Evolutionary conservation across 2,888 invertebrate species (phyloP).

Genomic region (Cephus pygmeus): DNA sequence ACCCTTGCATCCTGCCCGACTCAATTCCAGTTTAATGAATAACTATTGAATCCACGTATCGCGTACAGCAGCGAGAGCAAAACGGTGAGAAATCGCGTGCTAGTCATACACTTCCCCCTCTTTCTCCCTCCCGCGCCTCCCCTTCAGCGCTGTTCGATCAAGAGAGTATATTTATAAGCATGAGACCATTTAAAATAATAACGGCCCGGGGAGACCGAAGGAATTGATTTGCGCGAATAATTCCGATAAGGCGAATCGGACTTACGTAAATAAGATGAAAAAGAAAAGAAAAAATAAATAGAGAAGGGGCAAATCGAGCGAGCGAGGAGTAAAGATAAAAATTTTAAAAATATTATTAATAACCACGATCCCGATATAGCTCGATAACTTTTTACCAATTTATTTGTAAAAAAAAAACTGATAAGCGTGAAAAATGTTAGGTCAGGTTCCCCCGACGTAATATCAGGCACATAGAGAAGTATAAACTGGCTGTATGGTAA

Average conservation of each 20-base stretch:
- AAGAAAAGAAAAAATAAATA: not conserved
- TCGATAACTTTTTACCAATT: not conserved
- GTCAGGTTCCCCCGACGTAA: not conserved
- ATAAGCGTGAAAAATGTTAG: not conserved
- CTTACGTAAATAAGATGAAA: not conserved
- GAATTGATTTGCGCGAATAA: not conserved
- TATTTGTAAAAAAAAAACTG: not conserved
- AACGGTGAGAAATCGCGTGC: slow-evolving; percentile 34
- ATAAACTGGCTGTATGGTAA: not conserved
- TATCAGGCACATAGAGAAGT: not conserved
- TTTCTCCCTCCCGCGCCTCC: slow-evolving; percentile 8
- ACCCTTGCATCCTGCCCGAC: slow-evolving; percentile 61
- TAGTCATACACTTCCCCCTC: not conserved
- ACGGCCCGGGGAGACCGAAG: not conserved
- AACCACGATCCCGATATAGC: not conserved
- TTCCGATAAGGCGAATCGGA: not conserved
- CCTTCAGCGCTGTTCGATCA: not conserved
- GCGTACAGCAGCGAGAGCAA: not conserved
- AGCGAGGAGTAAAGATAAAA: not conserved
- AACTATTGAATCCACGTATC: slow-evolving; percentile 59
- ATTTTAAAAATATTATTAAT: not conserved
- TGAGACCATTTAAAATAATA: slow-evolving; percentile 40
- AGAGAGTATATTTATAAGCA: slow-evolving; percentile 37
- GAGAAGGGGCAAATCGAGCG: no score
- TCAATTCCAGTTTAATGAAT: slow-evolving; percentile 64